Evolutionary conservation across 2,113 vertebrate genomes (phyloP), one percentile per base, ranked within the genome.

Genomic region (Tragelaphus scriptus): DNA sequence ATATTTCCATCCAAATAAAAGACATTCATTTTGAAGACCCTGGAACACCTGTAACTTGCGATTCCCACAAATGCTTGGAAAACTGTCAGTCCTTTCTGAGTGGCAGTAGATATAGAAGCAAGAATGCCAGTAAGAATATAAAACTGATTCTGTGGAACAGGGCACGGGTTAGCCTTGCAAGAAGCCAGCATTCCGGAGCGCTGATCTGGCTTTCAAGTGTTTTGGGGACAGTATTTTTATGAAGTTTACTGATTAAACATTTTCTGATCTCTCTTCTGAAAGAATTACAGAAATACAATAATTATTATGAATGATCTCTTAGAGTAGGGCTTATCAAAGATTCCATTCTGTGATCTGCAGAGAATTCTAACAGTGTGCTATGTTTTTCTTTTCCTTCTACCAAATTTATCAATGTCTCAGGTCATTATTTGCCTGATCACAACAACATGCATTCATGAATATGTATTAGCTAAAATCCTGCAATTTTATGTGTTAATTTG

Each of bases 371-470:
- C 12, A 7, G 87, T 49, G 36, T 85, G 47, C 81, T 94, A n/a
- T 88, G 79, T 93, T 97, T 98, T 97, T 30, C 96, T 90, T 97
- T 85, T 19, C 25, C 58, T 68, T 90, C 71, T 89, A 95, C n/a
- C 51, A 47, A 95, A 98, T 98, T 97, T 97, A 97, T 98, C 97
- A 98, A 95, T 97, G 95, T 98, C 96, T 97, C 14, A 23, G 93
- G 98, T 97, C 95, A 97, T 98, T 98, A 88, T 98, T 94, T 96
- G 93, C 84, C 93, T 85, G 92, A 98, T 97, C 97, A 97, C 91
- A 98, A 75, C 92, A 98, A 84, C 88, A 88, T 90, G 65, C 81
- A 0, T 85, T 98, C 95, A 98, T 98, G 96, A 97, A 97, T 98
- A 95, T 95, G 97, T 84, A 97, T 97, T 90, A 93, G 84, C 51